A percentile compares a stretch with the other conserved stretches of the same genome.
Evolutionary conservation across 2,797 vertebrate genomes (phyloP).

Genomic region (Poeciliopsis infans): DNA sequence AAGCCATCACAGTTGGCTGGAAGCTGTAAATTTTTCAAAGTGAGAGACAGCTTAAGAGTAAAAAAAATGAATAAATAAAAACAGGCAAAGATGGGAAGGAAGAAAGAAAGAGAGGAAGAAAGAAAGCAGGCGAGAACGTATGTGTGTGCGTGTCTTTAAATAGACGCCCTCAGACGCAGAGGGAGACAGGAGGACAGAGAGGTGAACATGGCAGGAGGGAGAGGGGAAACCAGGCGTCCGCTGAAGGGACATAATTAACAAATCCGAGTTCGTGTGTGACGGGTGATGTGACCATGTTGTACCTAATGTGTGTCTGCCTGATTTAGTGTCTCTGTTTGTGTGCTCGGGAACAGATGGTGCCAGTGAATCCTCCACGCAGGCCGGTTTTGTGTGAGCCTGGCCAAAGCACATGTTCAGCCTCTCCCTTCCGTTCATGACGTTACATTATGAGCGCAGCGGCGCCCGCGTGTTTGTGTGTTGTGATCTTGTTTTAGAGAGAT

Average conservation of each 20-base stretch:
- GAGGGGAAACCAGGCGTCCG: conserved; percentile 24
- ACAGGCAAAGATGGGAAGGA: neutral
- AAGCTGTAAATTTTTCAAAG: conserved; percentile 32
- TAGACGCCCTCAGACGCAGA: conserved; percentile 20
- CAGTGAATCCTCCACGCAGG: conserved; percentile 28
- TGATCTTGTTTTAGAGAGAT: neutral
- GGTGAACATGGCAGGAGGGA: conserved; percentile 33
- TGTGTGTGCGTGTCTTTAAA: conserved; percentile 23
- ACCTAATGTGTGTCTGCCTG: neutral
- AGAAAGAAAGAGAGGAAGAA: neutral
- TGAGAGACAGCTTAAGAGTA: neutral
- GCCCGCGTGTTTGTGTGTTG: neutral
- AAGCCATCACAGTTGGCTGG: conserved; percentile 15
- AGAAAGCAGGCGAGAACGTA: neutral
- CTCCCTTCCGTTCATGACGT: conserved; percentile 8
- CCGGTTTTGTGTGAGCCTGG: conserved; percentile 22
- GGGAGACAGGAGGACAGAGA: conserved; percentile 32
- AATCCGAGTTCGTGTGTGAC: conserved; percentile 5
- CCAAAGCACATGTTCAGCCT: conserved; percentile 11
- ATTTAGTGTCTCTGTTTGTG: conserved; percentile 6
- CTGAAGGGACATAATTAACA: conserved; percentile 43
- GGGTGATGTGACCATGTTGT: conserved; percentile 5
- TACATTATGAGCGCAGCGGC: neutral
- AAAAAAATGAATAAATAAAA: neutral
- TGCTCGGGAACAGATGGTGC: conserved; percentile 47